A percentile compares a stretch with the other conserved stretches of the same genome.
Conservation (phyloP, 1,140 invertebrate species). For the Hetaerina americana region DNA sequence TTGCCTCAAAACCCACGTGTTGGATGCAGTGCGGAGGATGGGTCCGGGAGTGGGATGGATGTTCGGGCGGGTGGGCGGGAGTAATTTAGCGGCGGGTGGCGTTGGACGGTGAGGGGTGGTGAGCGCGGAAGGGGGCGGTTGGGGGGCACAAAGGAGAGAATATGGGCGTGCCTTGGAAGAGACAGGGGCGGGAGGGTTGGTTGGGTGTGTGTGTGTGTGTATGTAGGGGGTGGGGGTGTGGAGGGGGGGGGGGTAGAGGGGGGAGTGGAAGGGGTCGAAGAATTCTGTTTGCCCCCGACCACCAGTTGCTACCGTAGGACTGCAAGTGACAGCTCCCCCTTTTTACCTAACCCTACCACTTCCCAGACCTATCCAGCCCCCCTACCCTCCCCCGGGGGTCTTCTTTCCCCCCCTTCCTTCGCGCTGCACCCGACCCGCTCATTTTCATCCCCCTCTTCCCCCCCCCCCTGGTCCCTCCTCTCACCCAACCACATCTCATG, state of each 20-base stretch:
- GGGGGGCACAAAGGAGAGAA: neutral
- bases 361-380: too few species aligned
- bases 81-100: neutral
- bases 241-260: neutral
- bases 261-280: neutral
- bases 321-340: neutral
- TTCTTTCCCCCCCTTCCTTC: slow-evolving; percentile 11
- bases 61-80: neutral
- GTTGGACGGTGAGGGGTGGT: too few species aligned
- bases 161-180: neutral
- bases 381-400: slow-evolving; percentile 7
- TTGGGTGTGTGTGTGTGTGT: neutral
- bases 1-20: neutral
- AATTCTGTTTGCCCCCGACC: neutral
- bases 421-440: neutral
- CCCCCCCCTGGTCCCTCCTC: too few species aligned
- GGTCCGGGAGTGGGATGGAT: too few species aligned
- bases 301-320: neutral
- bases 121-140: too few species aligned
- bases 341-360: too few species aligned
- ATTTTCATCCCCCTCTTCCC: neutral
- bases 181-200: too few species aligned
- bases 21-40: slow-evolving; percentile 30
- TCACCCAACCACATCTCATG: slow-evolving; percentile 11
- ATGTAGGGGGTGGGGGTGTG: neutral